These are phyloP conservation scores for Mus minutoides DNA, from an alignment of 2,797 vertebrate genomes.

Conservation along the genomic window DNA sequence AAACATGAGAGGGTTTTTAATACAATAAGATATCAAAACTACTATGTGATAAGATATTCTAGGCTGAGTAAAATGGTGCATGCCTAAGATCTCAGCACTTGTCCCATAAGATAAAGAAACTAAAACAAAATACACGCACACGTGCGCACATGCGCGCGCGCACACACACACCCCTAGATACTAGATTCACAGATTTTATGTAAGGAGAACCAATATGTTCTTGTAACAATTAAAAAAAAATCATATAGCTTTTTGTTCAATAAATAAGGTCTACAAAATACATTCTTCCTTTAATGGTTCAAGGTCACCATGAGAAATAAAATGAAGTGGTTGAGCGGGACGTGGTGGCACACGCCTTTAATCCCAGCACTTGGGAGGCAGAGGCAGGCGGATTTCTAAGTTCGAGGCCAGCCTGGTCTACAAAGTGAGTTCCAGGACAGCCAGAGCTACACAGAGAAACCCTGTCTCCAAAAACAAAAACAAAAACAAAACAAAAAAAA, in stretches of 20 bases:
- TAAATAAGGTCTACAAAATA: background rate
- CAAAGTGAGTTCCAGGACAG: too few relatives aligned
- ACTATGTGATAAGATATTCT: background rate
- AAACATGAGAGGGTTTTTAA: conserved; percentile 51
- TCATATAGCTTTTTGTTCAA: background rate
- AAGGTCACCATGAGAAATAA: background rate
- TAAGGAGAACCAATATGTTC: background rate
- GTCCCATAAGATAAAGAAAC: background rate
- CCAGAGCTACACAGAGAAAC: too few relatives aligned
- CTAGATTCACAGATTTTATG: conserved; percentile 13
- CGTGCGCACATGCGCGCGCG: background rate
- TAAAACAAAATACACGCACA: background rate
- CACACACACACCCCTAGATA: background rate
- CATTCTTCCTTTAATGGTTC: conserved; percentile 6
- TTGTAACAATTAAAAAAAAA: conserved; percentile 2
- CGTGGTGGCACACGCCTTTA: too few relatives aligned
- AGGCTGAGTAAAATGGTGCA: background rate
- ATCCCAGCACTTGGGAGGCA: too few relatives aligned
- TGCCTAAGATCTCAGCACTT: background rate
- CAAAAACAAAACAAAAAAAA: too few relatives aligned
- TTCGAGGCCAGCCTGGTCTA: too few relatives aligned
- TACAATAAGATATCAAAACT: conserved; percentile 26
- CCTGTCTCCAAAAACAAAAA: too few relatives aligned
- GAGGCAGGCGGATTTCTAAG: too few relatives aligned
- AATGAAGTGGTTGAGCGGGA: background rate